Evolutionary conservation across 2,888 invertebrate genomes (phyloP).

Genomic region (Tipula confusa): DNA sequence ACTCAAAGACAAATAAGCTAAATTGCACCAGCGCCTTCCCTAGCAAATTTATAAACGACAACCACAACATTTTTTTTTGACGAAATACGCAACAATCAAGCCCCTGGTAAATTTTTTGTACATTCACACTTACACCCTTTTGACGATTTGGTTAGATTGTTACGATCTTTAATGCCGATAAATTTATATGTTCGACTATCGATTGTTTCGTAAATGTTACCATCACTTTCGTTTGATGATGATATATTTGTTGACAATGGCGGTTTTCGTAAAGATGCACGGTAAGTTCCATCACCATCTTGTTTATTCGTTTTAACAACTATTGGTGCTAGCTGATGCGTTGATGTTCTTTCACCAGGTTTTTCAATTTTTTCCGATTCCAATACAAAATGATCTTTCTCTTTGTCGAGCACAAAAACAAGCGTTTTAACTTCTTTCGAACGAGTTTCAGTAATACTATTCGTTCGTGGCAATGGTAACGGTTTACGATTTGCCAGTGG

Average conservation of each 20-base stretch:
- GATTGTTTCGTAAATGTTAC: not conserved
- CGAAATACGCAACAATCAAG: not conserved
- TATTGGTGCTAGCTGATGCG: not conserved
- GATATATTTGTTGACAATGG: not conserved
- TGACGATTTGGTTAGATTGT: not conserved
- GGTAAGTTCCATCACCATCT: not conserved
- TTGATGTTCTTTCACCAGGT: not conserved
- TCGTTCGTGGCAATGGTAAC: slow-evolving; percentile 43
- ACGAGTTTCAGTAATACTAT: slow-evolving; percentile 39
- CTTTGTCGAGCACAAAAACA: slow-evolving; percentile 36
- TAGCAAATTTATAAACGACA: no score
- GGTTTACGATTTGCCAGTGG: slow-evolving; percentile 37
- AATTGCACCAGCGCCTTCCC: no score
- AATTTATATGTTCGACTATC: not conserved
- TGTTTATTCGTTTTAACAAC: not conserved
- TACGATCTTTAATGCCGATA: not conserved
- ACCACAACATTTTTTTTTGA: not conserved
- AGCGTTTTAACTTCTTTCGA: slow-evolving; percentile 33
- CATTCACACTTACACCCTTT: not conserved
- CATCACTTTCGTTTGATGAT: not conserved
- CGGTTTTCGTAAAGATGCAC: not conserved
- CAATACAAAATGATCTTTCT: slow-evolving; percentile 37
- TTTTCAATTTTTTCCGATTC: slow-evolving; percentile 31
- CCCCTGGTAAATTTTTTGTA: not conserved
- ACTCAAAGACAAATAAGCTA: no score